phyloP scores from a whole-genome alignment of 2,888 invertebrate genomes.

The Brachylomia viminalis region DNA sequence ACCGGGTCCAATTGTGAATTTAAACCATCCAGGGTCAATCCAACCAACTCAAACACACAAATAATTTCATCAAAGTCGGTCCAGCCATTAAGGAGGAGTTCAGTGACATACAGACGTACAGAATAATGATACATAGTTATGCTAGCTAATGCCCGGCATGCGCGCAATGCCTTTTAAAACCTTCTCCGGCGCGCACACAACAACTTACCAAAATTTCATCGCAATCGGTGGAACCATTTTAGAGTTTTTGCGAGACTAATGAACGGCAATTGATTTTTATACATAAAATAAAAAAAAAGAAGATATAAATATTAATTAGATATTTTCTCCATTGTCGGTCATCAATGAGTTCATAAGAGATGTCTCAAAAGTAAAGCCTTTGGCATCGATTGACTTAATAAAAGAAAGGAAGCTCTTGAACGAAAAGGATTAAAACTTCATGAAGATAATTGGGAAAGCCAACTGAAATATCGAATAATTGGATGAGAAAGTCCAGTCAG shows the following conservation, averaged over 20 bases:
- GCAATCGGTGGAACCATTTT: no score
- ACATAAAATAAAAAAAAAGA: no score
- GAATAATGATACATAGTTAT: background rate
- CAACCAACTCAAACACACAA: background rate
- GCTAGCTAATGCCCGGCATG: no score
- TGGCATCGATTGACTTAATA: background rate
- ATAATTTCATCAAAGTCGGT: background rate
- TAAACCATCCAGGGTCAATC: background rate
- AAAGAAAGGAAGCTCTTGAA: background rate
- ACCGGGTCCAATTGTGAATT: background rate
- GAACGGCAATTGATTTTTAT: no score
- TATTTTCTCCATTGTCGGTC: background rate
- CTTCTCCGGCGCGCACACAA: no score
- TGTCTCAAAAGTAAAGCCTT: background rate
- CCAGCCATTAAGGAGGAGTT: background rate
- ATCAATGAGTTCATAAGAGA: background rate
- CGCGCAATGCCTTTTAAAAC: no score
- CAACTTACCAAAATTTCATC: no score
- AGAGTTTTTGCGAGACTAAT: no score
- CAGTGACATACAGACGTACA: background rate
- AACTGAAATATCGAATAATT: background rate
- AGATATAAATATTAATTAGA: background rate
- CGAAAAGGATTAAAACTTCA: conserved; percentile 1
- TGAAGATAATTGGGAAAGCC: background rate
- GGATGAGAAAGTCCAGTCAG: background rate